phyloP scores from a whole-genome alignment of 2,797 vertebrate species.

The Eulemur rubriventer region DNA sequence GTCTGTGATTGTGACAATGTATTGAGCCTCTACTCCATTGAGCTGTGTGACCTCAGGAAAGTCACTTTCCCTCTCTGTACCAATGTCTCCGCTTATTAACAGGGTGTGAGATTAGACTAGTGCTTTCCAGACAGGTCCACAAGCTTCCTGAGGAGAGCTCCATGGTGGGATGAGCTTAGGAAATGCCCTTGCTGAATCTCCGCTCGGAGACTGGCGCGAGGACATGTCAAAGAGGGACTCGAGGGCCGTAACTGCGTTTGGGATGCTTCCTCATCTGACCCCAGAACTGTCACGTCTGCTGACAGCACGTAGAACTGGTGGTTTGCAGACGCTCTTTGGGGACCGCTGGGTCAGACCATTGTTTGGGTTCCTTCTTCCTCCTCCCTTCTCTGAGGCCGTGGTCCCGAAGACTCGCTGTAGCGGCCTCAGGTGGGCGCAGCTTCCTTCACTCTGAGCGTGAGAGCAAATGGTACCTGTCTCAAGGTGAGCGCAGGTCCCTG shows the following conservation, averaged over 20 bases:
- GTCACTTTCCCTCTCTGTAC: neutral
- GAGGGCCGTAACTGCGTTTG: rapidly evolving
- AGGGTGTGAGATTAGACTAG: rapidly evolving
- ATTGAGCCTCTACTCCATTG: too few relatives aligned
- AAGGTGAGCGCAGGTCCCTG: rapidly evolving
- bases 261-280: rapidly evolving
- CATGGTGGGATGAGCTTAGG: neutral
- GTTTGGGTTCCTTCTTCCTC: neutral
- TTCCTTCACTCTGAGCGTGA: neutral
- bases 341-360: rapidly evolving
- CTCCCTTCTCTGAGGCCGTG: too few relatives aligned
- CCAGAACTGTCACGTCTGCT: neutral
- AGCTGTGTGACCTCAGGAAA: neutral
- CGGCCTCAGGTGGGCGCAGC: rapidly evolving
- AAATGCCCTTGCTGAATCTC: rapidly evolving
- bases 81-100: neutral
- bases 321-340: neutral
- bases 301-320: rapidly evolving
- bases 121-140: neutral
- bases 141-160: neutral
- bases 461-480: neutral
- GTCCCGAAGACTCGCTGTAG: too few relatives aligned
- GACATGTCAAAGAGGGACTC: neutral
- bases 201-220: rapidly evolving
- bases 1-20: rapidly evolving